A percentile compares a stretch with the other conserved stretches of the same genome.
phyloP scores from a whole-genome alignment of 2,113 vertebrate genomes.

The Pagrus major region DNA sequence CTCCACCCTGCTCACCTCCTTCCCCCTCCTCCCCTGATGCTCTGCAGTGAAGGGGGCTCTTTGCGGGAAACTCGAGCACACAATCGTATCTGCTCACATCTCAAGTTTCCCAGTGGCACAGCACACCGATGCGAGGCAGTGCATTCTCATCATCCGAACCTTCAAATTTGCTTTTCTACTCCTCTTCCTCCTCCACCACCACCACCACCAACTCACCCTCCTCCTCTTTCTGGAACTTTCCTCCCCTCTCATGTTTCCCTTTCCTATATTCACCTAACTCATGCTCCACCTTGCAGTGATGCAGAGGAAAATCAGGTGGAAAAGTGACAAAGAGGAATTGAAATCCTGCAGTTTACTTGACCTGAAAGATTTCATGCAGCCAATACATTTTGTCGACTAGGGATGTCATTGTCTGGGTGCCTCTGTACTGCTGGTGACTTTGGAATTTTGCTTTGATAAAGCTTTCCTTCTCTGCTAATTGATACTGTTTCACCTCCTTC shows the following conservation, averaged over 20 bases:
- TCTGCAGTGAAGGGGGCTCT: constrained; percentile 72
- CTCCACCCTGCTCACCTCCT: constrained; percentile 55
- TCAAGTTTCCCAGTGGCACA: constrained; percentile 82
- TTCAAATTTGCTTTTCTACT: constrained; percentile 73
- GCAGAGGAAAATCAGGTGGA: constrained; percentile 37
- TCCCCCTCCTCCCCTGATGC: constrained; percentile 39
- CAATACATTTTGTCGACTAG: constrained; percentile 27
- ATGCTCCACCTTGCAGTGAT: constrained; percentile 38
- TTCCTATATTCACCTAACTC: constrained; percentile 29
- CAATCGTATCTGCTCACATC: constrained; percentile 79
- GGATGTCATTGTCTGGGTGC: constrained; percentile 26
- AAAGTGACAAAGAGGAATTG: constrained; percentile 37
- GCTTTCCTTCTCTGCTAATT: constrained; percentile 57
- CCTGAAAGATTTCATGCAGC: constrained; percentile 24
- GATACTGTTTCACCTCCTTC: constrained; percentile 47
- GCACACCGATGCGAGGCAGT: constrained; percentile 66
- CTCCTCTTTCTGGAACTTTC: constrained; percentile 54
- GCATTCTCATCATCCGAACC: constrained; percentile 81
- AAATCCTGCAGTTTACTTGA: constrained; percentile 43
- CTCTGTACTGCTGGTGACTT: constrained; percentile 56
- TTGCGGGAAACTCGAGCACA: constrained; percentile 84
- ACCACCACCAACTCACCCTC: constrained; percentile 12
- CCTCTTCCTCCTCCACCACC: constrained; percentile 37
- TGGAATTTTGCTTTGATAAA: constrained; percentile 53
- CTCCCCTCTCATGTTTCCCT: constrained; percentile 58